Conservation (phyloP, 2,888 invertebrate genomes). For the Ochropleura plecta region DNA sequence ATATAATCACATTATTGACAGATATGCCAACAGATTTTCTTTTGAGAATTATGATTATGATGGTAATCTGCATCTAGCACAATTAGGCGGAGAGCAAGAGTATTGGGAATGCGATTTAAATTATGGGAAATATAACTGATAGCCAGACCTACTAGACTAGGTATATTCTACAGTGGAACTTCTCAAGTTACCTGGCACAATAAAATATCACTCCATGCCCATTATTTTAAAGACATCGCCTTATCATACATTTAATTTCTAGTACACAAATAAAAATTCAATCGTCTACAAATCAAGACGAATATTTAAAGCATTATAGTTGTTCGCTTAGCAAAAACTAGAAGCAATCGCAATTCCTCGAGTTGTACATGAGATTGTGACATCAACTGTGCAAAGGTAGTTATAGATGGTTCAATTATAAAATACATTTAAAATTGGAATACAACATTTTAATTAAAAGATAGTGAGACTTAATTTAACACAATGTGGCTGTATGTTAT, state of each 20-base stretch:
- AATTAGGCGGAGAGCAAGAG: background rate
- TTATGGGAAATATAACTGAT: background rate
- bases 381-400: conserved; percentile 2
- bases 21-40: background rate
- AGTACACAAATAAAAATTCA: conserved; percentile 29
- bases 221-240: conserved; percentile 30
- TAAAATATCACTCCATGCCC: conserved; percentile 40
- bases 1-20: too few relatives aligned
- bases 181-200: conserved; percentile 37
- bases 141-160: conserved; percentile 7
- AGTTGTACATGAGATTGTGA: conserved; percentile 22
- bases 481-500: background rate
- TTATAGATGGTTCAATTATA: conserved; percentile 16
- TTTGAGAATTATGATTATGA: background rate
- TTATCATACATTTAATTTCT: conserved; percentile 41
- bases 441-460: conserved; percentile 32
- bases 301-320: conserved; percentile 58
- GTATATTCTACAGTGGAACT: conserved; percentile 9
- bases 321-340: conserved; percentile 52
- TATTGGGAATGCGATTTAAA: background rate
- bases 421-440: conserved; percentile 30
- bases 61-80: background rate
- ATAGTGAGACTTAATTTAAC: conserved; percentile 17
- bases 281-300: conserved; percentile 16
- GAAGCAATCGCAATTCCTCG: conserved; percentile 40